Evolutionary conservation across 2,888 invertebrate species (phyloP).

Genomic region (Tinea trinotella): DNA sequence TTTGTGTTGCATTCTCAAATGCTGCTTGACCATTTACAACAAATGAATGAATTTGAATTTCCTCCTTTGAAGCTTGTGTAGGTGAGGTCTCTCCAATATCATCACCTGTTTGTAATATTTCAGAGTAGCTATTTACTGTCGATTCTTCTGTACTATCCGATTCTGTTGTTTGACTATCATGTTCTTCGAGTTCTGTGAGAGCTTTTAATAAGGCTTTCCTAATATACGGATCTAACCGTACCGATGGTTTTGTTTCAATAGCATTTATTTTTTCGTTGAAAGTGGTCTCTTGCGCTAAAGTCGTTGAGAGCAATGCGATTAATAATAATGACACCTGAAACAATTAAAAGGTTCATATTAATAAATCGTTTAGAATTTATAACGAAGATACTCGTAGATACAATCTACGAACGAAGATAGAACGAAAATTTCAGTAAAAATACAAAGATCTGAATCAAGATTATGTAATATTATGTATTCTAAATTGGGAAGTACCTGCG

Average conservation of each 20-base stretch:
- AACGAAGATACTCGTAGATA: too few relatives aligned
- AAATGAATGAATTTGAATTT: slow-evolving; percentile 73
- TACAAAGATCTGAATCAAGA: too few relatives aligned
- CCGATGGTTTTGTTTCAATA: slow-evolving; percentile 64
- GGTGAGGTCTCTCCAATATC: slow-evolving; percentile 42
- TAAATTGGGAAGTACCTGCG: too few relatives aligned
- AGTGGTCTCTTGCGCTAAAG: slow-evolving; percentile 41
- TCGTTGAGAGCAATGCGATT: slow-evolving; percentile 37
- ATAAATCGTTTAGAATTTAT: too few relatives aligned
- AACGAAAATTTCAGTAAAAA: too few relatives aligned
- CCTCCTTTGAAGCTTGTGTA: slow-evolving; percentile 35
- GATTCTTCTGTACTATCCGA: slow-evolving; percentile 43
- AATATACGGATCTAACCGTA: slow-evolving; percentile 80
- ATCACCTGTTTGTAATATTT: slow-evolving; percentile 44
- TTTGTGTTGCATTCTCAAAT: slow-evolving; percentile 41
- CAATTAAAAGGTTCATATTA: slow-evolving; percentile 24
- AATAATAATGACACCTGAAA: slow-evolving; percentile 46
- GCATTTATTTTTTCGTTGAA: slow-evolving; percentile 53
- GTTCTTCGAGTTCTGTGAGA: slow-evolving; percentile 81
- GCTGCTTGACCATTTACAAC: slow-evolving; percentile 62
- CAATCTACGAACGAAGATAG: too few relatives aligned
- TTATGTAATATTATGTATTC: too few relatives aligned
- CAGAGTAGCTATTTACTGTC: slow-evolving; percentile 33
- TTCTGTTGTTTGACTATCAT: slow-evolving; percentile 57
- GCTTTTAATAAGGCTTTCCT: slow-evolving; percentile 83